These are phyloP conservation scores for Girardinichthys multiradiatus DNA, from an alignment of 2,113 vertebrate genomes.

Conservation along the genomic window DNA sequence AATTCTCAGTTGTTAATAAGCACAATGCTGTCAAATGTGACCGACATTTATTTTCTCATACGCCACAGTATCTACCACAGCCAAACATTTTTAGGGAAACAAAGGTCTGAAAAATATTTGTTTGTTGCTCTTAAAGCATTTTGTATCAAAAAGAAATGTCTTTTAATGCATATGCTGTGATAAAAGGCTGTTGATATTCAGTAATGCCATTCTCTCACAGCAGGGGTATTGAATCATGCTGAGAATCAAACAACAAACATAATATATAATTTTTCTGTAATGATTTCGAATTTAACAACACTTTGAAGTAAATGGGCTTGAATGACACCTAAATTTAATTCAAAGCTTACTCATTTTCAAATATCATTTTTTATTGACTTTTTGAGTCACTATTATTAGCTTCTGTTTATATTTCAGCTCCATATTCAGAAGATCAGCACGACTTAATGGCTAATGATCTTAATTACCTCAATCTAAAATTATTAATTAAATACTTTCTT, in stretches of 20 bases:
- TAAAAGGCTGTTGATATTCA: constrained; percentile 10
- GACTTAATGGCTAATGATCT: not conserved
- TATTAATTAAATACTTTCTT: constrained; percentile 4
- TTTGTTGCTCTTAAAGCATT: not conserved
- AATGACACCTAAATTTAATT: not conserved
- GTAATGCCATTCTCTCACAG: not conserved
- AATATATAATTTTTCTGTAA: not conserved
- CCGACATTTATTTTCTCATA: not conserved
- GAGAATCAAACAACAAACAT: constrained; percentile 1
- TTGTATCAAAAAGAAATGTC: not conserved
- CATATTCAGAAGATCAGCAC: not conserved
- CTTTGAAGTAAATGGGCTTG: not conserved
- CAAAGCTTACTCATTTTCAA: not conserved
- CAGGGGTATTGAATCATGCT: not conserved
- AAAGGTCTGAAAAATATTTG: not conserved
- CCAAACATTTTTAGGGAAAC: not conserved
- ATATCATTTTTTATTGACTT: not conserved
- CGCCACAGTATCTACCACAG: not conserved
- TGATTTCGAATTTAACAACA: not conserved
- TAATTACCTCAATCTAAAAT: constrained; percentile 8
- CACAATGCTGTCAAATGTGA: not conserved
- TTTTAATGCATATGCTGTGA: not conserved
- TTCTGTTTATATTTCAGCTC: not conserved
- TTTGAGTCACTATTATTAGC: not conserved
- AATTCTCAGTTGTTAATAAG: not conserved